A percentile compares a stretch with the other conserved stretches of the same genome.
These are phyloP conservation scores for Sphenopsis melanotis DNA, from an alignment of 2,797 vertebrate species.

Conservation along the genomic window DNA sequence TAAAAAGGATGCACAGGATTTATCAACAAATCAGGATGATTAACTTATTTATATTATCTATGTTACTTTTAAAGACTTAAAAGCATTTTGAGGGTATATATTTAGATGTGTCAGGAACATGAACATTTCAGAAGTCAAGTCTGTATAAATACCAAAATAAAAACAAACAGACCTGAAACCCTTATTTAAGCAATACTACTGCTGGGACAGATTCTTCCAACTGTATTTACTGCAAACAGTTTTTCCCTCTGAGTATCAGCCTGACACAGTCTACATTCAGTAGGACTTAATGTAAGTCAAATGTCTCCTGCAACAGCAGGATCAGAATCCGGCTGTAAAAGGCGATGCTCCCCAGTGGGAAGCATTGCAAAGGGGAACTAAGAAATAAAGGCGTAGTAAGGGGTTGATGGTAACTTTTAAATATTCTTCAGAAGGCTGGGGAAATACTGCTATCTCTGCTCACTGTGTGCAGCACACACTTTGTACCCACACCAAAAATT, in stretches of 20 bases:
- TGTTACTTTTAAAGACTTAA: conserved; percentile 4
- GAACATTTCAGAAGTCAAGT: conserved; percentile 17
- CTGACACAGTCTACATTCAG: not conserved
- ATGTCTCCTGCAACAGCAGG: not conserved
- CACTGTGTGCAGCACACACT: not conserved
- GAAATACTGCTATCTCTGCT: not conserved
- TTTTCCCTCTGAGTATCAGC: not conserved
- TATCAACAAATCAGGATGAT: not conserved
- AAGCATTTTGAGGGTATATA: not conserved
- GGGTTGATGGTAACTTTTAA: not conserved
- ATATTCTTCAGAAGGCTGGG: not conserved
- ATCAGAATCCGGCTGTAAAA: not conserved
- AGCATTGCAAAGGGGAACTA: not conserved
- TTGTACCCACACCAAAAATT: not conserved
- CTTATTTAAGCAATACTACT: not conserved
- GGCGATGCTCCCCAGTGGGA: not conserved
- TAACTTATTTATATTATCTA: not conserved
- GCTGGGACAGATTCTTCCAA: not conserved
- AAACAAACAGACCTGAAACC: conserved; percentile 25
- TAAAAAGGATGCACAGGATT: not conserved
- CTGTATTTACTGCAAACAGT: not conserved
- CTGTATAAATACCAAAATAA: conserved; percentile 26
- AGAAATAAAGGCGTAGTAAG: not conserved
- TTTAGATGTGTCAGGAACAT: conserved; percentile 19
- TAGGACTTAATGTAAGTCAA: not conserved